These are phyloP conservation scores for Mustela lutreola DNA, from an alignment of 2,113 vertebrate species.

Conservation along the genomic window DNA sequence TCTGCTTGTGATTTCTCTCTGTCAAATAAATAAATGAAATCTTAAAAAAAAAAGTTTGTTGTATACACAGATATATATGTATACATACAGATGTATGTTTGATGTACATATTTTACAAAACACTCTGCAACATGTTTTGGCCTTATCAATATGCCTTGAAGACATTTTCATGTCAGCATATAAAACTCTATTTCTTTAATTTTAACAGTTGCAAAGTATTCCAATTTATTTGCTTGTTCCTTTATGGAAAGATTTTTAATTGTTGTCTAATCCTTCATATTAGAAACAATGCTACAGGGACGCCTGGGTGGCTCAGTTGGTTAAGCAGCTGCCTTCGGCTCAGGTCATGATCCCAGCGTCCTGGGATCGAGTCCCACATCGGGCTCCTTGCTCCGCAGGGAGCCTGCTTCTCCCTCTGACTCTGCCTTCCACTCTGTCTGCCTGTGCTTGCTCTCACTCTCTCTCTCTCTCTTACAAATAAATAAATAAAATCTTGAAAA, in stretches of 20 bases:
- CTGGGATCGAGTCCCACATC: no score
- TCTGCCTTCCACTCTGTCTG: no score
- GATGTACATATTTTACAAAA: not conserved
- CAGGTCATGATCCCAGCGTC: no score
- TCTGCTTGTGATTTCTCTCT: no score
- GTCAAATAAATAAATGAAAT: no score
- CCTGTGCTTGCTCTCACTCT: no score
- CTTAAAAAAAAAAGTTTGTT: not conserved
- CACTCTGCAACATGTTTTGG: slow-evolving; percentile 42
- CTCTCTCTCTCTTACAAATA: no score
- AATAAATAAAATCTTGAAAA: no score
- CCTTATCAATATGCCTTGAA: not conserved
- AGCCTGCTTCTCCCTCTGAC: no score
- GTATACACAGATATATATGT: not conserved
- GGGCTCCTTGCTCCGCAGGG: no score
- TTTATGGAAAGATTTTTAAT: slow-evolving; percentile 10
- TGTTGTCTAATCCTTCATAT: not conserved
- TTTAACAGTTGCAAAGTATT: not conserved
- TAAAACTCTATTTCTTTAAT: slow-evolving; percentile 31
- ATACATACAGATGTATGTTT: not conserved
- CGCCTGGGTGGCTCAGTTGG: no score
- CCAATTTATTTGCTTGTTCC: not conserved
- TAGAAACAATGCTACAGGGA: not conserved
- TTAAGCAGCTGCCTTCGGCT: no score
- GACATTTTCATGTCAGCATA: not conserved